Conservation (phyloP, 2,797 vertebrate genomes). For the Poeciliopsis turneri region DNA sequence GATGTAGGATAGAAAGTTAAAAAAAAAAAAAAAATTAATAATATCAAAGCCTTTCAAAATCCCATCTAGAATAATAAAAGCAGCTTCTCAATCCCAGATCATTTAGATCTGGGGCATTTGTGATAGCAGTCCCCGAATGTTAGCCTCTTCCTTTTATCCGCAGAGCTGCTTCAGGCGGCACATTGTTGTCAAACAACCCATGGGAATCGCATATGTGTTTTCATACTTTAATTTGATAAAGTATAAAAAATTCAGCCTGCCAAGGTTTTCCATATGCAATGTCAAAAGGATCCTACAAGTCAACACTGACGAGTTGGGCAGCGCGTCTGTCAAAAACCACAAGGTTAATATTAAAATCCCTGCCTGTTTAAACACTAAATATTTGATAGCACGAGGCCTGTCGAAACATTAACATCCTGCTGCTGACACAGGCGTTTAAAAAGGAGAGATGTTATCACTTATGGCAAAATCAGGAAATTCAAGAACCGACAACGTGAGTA, state of each 20-base stretch:
- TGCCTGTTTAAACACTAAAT: slow-evolving; percentile 1
- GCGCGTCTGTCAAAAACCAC: not conserved
- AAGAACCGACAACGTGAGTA: not conserved
- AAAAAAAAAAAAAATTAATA: slow-evolving; percentile 10
- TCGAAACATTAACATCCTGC: not conserved
- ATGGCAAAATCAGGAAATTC: not conserved
- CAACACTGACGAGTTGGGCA: not conserved
- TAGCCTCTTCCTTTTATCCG: slow-evolving; percentile 28
- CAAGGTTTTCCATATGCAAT: not conserved
- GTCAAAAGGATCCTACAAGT: not conserved
- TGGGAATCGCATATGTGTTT: slow-evolving; percentile 12
- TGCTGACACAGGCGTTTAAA: not conserved
- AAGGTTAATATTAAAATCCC: slow-evolving; percentile 9
- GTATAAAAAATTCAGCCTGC: slow-evolving; percentile 12
- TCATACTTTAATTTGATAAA: slow-evolving; percentile 11
- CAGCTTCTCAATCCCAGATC: slow-evolving; percentile 16
- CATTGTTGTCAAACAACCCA: slow-evolving; percentile 12
- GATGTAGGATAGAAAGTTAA: slow-evolving; percentile 24
- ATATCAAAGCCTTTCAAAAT: slow-evolving; percentile 28
- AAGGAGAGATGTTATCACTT: not conserved
- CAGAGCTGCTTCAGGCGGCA: slow-evolving; percentile 23
- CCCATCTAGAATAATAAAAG: slow-evolving; percentile 30
- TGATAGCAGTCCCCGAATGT: slow-evolving; percentile 29
- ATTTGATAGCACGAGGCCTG: not conserved
- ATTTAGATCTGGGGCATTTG: slow-evolving; percentile 20